Conservation (phyloP, 2,888 invertebrate genomes). For the Ptilodon capucinus region DNA sequence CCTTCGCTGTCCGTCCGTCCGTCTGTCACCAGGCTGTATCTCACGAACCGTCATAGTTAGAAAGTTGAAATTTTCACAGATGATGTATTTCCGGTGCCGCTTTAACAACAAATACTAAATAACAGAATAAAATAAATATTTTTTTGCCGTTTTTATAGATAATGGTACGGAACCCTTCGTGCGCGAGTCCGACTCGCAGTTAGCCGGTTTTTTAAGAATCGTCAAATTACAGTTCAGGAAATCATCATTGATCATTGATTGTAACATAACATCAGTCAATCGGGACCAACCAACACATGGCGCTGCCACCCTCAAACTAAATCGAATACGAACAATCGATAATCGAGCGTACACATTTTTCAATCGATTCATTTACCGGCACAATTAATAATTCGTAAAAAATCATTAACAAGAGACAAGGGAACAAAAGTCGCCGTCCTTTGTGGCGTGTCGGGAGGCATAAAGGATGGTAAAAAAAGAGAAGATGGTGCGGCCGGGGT, state of each 20-base stretch:
- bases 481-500: slow-evolving; percentile 44
- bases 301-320: slow-evolving; percentile 31
- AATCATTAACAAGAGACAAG: slow-evolving; percentile 79
- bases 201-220: too few relatives aligned
- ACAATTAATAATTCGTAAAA: slow-evolving; percentile 82
- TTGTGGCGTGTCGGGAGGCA: slow-evolving; percentile 65
- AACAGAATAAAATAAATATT: too few relatives aligned
- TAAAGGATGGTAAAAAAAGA: slow-evolving; percentile 56
- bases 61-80: too few relatives aligned
- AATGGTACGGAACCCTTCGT: too few relatives aligned
- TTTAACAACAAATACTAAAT: too few relatives aligned
- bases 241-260: not conserved
- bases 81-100: too few relatives aligned
- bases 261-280: slow-evolving; percentile 26
- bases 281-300: slow-evolving; percentile 36
- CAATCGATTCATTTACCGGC: slow-evolving; percentile 71
- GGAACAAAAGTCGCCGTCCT: slow-evolving; percentile 80
- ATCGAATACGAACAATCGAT: slow-evolving; percentile 35
- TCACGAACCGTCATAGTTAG: too few relatives aligned
- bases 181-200: too few relatives aligned
- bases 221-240: too few relatives aligned
- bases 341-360: slow-evolving; percentile 68
- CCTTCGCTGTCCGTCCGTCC: too few relatives aligned
- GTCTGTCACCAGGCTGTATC: too few relatives aligned
- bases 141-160: too few relatives aligned